phyloP scores from a whole-genome alignment of 2,797 vertebrate genomes.

The Sebastes dallii region DNA sequence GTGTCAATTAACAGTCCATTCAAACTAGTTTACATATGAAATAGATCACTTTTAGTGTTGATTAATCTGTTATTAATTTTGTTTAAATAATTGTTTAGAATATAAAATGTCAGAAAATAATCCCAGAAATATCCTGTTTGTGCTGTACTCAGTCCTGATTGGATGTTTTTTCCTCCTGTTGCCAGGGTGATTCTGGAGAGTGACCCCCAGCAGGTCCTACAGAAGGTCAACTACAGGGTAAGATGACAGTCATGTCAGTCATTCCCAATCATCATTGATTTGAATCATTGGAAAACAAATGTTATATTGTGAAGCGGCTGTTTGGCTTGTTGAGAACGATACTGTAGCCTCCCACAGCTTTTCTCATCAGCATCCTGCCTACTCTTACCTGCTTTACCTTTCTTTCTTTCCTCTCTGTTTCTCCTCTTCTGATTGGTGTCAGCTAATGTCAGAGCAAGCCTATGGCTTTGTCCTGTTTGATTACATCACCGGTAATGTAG shows the following conservation, averaged over 20 bases:
- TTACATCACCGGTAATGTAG: constrained; percentile 85
- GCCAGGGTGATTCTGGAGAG: constrained; percentile 93
- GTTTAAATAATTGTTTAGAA: background rate
- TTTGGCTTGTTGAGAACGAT: background rate
- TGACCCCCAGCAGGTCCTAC: constrained; percentile 91
- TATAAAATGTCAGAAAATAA: background rate
- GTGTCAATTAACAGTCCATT: background rate
- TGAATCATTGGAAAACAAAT: background rate
- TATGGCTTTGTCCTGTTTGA: constrained; percentile 89
- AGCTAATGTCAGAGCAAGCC: constrained; percentile 81
- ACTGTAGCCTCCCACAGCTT: constrained; percentile 10
- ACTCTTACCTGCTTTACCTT: constrained; percentile 35
- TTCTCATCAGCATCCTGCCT: constrained; percentile 26
- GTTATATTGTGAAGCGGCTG: background rate
- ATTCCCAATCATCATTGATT: background rate
- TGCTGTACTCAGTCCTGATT: constrained; percentile 9
- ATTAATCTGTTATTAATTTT: background rate
- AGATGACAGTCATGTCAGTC: constrained; percentile 53
- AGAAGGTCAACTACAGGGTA: constrained; percentile 93
- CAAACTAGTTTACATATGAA: background rate
- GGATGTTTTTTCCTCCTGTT: constrained; percentile 26
- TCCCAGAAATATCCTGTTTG: background rate
- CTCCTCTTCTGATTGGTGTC: constrained; percentile 52
- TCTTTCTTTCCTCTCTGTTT: constrained; percentile 36
- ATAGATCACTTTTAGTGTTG: background rate